Evolutionary conservation across 2,888 invertebrate species (phyloP).

Genomic region (Brachyptera risi): DNA sequence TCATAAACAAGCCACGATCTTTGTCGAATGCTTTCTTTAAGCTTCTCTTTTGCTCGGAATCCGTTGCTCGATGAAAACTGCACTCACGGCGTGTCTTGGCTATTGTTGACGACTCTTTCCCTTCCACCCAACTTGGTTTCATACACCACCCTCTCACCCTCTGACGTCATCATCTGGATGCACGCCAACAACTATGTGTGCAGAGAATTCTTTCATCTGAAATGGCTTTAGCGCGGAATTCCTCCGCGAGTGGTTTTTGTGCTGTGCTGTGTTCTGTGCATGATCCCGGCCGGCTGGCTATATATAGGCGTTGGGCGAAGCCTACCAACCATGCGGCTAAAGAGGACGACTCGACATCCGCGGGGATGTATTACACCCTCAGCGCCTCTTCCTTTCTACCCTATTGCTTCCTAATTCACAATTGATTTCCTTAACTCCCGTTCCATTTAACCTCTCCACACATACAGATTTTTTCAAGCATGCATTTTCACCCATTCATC

Average conservation of each 20-base stretch:
- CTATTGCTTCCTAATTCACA: conserved; percentile 22
- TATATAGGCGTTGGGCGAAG: background rate
- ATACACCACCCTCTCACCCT: conserved; percentile 2
- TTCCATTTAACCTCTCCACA: background rate
- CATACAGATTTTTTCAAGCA: conserved; percentile 1
- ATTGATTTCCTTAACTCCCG: conserved; percentile 21
- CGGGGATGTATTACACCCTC: conserved; percentile 17
- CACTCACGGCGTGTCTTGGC: conserved; percentile 1
- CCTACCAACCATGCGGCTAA: conserved; percentile 2
- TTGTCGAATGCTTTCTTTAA: conserved; percentile 1
- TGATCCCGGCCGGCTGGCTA: background rate
- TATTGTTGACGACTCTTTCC: conserved; percentile 2
- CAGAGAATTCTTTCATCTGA: conserved; percentile 20
- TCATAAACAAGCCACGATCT: background rate
- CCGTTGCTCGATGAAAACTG: background rate
- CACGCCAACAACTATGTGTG: conserved; percentile 14
- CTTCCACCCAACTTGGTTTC: conserved; percentile 3
- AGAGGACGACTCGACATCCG: conserved; percentile 12
- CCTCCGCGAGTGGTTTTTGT: conserved; percentile 21
- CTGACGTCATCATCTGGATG: conserved; percentile 19
- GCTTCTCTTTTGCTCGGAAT: background rate
- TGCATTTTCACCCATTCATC: background rate
- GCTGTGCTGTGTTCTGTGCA: conserved; percentile 2
- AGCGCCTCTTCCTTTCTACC: conserved; percentile 10
- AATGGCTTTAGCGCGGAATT: conserved; percentile 19